phyloP scores from a whole-genome alignment of 2,113 vertebrate species.

The Pterophyllum scalare region DNA sequence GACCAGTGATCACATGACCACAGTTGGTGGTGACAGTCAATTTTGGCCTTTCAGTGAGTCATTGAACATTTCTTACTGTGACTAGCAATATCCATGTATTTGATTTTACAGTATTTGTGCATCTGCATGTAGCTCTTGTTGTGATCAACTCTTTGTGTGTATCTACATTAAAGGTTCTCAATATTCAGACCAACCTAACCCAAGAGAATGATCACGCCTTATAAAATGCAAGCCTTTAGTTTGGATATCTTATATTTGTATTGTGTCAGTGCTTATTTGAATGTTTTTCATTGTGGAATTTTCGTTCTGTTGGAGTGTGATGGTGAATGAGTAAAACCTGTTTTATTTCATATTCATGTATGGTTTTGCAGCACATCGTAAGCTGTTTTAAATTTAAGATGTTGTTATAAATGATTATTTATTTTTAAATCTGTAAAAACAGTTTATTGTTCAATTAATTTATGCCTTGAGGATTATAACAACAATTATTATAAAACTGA shows the following conservation, averaged over 20 bases:
- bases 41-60: conserved; percentile 34
- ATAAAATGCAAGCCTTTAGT: neutral
- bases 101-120: neutral
- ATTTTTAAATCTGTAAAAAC: too few relatives aligned
- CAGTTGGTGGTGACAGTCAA: neutral
- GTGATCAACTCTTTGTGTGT: too few relatives aligned
- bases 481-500: too few relatives aligned
- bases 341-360: too few relatives aligned
- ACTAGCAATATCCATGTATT: neutral
- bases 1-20: neutral
- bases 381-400: too few relatives aligned
- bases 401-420: too few relatives aligned
- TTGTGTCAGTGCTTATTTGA: neutral
- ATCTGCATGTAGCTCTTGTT: too few relatives aligned
- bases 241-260: too few relatives aligned
- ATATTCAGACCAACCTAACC: neutral
- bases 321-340: neutral
- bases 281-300: neutral
- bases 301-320: neutral
- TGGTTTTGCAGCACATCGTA: too few relatives aligned
- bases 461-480: too few relatives aligned
- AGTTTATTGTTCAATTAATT: too few relatives aligned
- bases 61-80: conserved; percentile 12
- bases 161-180: neutral
- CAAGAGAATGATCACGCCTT: neutral